A percentile compares a stretch with the other conserved stretches of the same genome.
Conservation (phyloP, 2,113 vertebrate species). For the Daboia siamensis region DNA sequence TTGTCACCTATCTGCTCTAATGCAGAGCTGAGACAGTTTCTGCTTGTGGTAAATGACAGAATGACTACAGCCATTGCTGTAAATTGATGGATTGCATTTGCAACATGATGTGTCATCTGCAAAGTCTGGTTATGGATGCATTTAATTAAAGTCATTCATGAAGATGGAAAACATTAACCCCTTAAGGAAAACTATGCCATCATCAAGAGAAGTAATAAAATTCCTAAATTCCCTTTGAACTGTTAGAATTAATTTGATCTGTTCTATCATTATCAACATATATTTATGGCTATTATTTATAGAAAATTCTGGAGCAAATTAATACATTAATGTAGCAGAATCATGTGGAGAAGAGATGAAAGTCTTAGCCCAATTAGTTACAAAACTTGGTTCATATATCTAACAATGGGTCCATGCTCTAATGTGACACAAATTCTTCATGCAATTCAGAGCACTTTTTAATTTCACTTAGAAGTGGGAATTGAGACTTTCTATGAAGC, state of each 20-base stretch:
- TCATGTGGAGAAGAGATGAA: not conserved
- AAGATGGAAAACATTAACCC: constrained; percentile 43
- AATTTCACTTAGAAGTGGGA: not conserved
- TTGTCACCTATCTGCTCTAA: constrained; percentile 37
- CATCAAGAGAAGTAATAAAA: constrained; percentile 38
- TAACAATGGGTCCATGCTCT: not conserved
- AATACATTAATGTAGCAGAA: not conserved
- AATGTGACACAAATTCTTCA: not conserved
- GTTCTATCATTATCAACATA: not conserved
- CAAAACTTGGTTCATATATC: not conserved
- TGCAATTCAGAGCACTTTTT: not conserved
- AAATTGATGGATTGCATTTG: constrained; percentile 57
- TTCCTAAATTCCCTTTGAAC: constrained; percentile 38
- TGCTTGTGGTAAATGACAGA: constrained; percentile 54
- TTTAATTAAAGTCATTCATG: constrained; percentile 60
- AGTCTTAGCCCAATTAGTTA: not conserved
- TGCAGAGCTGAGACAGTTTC: constrained; percentile 22
- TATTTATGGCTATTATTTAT: not conserved
- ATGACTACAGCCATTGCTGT: constrained; percentile 51
- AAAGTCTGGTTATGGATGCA: constrained; percentile 51
- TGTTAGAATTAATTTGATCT: not conserved
- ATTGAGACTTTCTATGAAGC: not conserved
- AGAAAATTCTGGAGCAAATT: not conserved
- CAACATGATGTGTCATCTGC: constrained; percentile 51
- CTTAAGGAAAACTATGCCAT: constrained; percentile 40